Conservation (phyloP, 2,797 vertebrate species). For the Melanotaenia maccullochi region DNA sequence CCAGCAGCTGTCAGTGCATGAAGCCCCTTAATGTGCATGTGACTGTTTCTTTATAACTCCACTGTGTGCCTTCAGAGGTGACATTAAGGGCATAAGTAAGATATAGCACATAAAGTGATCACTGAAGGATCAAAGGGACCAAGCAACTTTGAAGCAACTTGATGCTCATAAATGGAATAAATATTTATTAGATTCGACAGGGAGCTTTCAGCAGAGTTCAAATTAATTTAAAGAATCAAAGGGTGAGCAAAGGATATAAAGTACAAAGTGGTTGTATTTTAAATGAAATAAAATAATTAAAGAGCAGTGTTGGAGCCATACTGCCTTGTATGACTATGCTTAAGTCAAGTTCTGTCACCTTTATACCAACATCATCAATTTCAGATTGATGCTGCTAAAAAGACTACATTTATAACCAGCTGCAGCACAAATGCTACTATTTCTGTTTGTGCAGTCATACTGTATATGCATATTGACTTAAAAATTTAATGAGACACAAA, state of each 20-base stretch:
- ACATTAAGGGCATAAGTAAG: conserved; percentile 20
- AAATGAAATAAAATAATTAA: background rate
- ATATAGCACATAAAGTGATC: conserved; percentile 15
- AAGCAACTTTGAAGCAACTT: conserved; percentile 13
- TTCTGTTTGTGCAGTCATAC: background rate
- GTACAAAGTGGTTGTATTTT: too few relatives aligned
- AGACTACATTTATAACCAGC: background rate
- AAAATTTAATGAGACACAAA: background rate
- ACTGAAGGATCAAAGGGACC: conserved; percentile 5
- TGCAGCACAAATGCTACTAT: background rate
- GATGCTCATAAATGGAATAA: background rate
- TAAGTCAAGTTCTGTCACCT: background rate
- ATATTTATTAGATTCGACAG: conserved; percentile 3
- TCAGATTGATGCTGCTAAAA: background rate
- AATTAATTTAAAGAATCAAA: background rate
- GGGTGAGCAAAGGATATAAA: too few relatives aligned
- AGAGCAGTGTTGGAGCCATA: background rate
- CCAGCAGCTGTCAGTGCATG: conserved; percentile 32
- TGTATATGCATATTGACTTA: background rate
- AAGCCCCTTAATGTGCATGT: conserved; percentile 17
- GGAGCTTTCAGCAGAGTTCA: conserved; percentile 6
- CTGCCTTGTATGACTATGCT: background rate
- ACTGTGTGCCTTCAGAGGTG: conserved; percentile 32
- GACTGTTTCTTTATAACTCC: conserved; percentile 13
- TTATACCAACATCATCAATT: background rate